phyloP scores from a whole-genome alignment of 2,797 vertebrate genomes.

The Epinephelus malabaricus region DNA sequence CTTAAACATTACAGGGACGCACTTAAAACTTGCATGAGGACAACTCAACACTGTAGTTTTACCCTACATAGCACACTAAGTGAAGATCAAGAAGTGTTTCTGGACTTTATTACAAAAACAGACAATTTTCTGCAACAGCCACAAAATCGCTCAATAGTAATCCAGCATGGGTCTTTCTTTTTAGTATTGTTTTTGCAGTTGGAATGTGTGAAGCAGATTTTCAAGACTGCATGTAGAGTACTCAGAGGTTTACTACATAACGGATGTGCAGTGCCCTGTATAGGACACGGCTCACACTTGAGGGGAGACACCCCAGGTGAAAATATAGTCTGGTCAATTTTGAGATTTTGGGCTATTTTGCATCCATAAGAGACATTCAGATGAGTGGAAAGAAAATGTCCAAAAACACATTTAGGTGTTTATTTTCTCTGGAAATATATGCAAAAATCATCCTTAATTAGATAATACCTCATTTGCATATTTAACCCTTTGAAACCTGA shows the following conservation, averaged over 20 bases:
- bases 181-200: not conserved
- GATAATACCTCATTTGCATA: too few species aligned
- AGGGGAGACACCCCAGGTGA: too few species aligned
- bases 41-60: constrained; percentile 21
- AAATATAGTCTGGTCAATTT: too few species aligned
- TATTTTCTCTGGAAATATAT: too few species aligned
- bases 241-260: constrained; percentile 35
- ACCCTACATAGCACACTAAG: constrained; percentile 45
- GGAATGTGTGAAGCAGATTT: not conserved
- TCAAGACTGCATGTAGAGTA: constrained; percentile 18
- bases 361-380: too few species aligned
- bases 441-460: too few species aligned
- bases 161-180: constrained; percentile 11
- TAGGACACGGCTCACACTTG: constrained; percentile 40
- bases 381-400: too few species aligned
- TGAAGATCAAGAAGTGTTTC: constrained; percentile 13
- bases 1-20: constrained; percentile 28
- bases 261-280: constrained; percentile 9
- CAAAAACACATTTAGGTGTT: too few species aligned
- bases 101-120: constrained; percentile 6
- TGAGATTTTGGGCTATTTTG: too few species aligned
- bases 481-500: too few species aligned
- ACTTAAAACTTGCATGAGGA: constrained; percentile 34
- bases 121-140: not conserved
- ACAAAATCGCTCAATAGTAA: constrained; percentile 1